Base-by-base conservation (phyloP, 1,140 invertebrate species). In the Armadillidium nasatum region DNA sequence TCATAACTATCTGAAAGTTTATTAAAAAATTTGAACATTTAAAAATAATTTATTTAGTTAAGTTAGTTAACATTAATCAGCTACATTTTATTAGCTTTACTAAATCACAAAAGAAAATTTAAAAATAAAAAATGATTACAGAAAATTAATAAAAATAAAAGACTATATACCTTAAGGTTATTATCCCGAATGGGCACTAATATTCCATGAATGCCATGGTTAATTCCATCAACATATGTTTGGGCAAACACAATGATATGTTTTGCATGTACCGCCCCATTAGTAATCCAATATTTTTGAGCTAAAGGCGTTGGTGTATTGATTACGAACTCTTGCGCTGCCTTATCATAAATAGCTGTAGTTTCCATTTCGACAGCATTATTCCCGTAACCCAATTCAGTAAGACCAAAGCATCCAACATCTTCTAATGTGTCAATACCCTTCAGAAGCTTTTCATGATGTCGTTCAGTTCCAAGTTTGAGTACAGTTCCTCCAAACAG, bases 301-400 rank as follows among this genome's bases (percentile, higher is more conserved):
- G 83, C 83, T 67, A 84, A 77, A 10, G 82, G 71, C 19, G 71
- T 78, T 3, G 84, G 84, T 0, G 83, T 84, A 75, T 85, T 83
- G 9, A 85, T 80, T 54, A 85, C 79, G 67, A 84, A 82, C 74
- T 85, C 83, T 33, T 82, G 77, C 77, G 81, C 75, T 23, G 73
- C 73, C 19, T 76, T 77, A 73, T 85, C 84, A 77, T 83, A 85
- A 7, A 81, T 75, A n/a, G 84, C 84, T 10, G 83, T 85, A 9
- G 84, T 85, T 77, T 85, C 84, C 84, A 85, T 85, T 75, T 85
- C 84, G 11, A 85, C 83, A 13, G 84, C 84, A 79, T 85, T 85
- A 75, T 85, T 85, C 0, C 84, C 84, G 75, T 84, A 85, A n/a
- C 84, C 84, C 46, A 85, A 78, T 74, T 85, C 84, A 7, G 84